Evolutionary conservation across 2,113 vertebrate species (phyloP).

Genomic region (Natator depressus): DNA sequence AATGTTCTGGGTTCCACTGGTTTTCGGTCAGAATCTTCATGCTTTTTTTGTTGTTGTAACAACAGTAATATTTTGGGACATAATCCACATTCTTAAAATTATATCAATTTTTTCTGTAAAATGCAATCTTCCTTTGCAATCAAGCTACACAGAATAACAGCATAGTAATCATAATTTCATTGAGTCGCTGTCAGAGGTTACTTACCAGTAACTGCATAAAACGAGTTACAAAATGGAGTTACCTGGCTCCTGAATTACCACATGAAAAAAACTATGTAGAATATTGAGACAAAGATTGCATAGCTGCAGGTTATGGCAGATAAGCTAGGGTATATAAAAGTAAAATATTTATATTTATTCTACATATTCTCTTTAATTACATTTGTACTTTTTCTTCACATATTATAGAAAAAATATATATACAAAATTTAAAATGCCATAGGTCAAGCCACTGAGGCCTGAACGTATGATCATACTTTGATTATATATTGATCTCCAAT

Average conservation of each 20-base stretch:
- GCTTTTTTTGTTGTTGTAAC: neutral
- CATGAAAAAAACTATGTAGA: neutral
- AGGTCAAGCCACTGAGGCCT: neutral
- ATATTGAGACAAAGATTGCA: neutral
- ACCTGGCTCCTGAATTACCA: neutral
- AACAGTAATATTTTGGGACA: too few species aligned
- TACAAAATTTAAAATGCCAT: neutral
- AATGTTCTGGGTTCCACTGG: neutral
- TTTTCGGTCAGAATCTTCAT: neutral
- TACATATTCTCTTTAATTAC: neutral
- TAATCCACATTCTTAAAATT: neutral
- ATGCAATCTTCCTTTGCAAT: neutral
- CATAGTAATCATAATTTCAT: neutral
- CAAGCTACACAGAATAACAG: neutral
- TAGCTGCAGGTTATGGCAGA: neutral
- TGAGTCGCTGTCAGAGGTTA: neutral
- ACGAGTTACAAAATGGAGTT: neutral
- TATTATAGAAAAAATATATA: neutral
- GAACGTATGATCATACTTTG: neutral
- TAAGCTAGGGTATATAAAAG: neutral
- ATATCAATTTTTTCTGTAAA: neutral
- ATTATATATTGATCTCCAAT: neutral
- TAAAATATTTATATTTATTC: neutral
- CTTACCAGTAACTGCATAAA: neutral
- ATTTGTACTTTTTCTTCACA: neutral